These are phyloP conservation scores for Mellilla xanthometata DNA, from an alignment of 2,888 invertebrate genomes.

Conservation along the genomic window DNA sequence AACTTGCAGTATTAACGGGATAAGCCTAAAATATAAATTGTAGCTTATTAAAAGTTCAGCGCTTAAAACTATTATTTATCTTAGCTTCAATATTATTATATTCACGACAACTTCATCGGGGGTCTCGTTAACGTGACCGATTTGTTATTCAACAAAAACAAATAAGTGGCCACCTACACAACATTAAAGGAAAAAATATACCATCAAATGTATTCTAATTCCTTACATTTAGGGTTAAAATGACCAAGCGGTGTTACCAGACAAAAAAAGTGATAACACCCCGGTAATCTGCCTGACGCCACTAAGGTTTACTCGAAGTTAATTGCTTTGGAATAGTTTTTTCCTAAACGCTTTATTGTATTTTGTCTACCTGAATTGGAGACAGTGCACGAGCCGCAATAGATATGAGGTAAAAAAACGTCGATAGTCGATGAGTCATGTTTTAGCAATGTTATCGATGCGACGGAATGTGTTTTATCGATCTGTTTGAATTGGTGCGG, in stretches of 20 bases:
- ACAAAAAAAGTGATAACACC: conserved; percentile 76
- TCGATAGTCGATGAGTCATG: conserved; percentile 51
- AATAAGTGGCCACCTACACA: conserved; percentile 71
- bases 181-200: conserved; percentile 18
- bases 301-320: conserved; percentile 69
- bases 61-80: no score
- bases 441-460: conserved; percentile 58
- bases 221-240: conserved; percentile 35
- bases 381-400: conserved; percentile 56
- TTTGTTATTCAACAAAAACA: conserved; percentile 74
- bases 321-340: conserved; percentile 75
- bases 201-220: conserved; percentile 37
- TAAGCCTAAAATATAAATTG: no score
- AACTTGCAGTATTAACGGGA: no score
- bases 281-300: conserved; percentile 80
- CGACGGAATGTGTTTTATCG: conserved; percentile 53
- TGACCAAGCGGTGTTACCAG: conserved; percentile 21
- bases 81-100: no score
- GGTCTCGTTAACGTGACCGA: conserved; percentile 62
- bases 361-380: conserved; percentile 74
- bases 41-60: no score
- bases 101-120: conserved; percentile 56
- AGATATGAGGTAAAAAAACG: conserved; percentile 54
- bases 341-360: conserved; percentile 72
- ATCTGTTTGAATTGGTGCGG: conserved; percentile 49